These are phyloP conservation scores for Columba janthina DNA, from an alignment of 2,113 vertebrate species.

Conservation along the genomic window DNA sequence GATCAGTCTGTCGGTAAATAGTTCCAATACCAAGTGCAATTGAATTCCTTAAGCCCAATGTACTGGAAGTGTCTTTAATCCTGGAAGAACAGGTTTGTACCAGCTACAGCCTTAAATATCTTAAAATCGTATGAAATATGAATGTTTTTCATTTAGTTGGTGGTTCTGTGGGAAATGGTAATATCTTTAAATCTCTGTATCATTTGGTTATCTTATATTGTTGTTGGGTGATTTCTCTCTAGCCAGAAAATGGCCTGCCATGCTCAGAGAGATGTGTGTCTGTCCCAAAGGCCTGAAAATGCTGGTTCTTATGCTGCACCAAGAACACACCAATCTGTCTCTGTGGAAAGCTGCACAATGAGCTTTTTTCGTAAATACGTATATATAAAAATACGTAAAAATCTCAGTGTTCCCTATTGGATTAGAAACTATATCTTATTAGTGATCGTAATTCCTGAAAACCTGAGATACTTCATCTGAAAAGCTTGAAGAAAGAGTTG, in stretches of 20 bases:
- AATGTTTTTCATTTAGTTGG: neutral
- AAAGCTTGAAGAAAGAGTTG: slow-evolving; percentile 18
- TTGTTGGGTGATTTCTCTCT: slow-evolving; percentile 69
- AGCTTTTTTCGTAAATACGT: neutral
- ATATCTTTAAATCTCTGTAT: slow-evolving; percentile 1
- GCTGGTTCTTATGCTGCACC: slow-evolving; percentile 49
- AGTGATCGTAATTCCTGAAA: neutral
- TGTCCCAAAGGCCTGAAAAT: slow-evolving; percentile 63
- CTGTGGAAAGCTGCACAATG: slow-evolving; percentile 34
- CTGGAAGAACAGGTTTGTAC: slow-evolving; percentile 36
- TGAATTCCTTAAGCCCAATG: neutral
- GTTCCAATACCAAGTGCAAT: neutral
- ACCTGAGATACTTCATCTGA: neutral
- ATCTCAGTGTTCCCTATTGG: neutral
- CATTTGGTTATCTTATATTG: slow-evolving; percentile 37
- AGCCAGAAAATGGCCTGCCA: slow-evolving; percentile 62
- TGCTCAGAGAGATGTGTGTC: slow-evolving; percentile 55
- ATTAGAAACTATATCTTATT: neutral
- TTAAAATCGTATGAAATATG: neutral
- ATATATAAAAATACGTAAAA: neutral
- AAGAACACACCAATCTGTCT: slow-evolving; percentile 34
- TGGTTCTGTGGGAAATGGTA: neutral
- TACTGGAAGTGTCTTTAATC: neutral
- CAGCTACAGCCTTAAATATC: neutral
- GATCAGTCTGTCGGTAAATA: neutral